Conservation (phyloP, 2,888 invertebrate genomes). For the Synanthedon myopaeformis region DNA sequence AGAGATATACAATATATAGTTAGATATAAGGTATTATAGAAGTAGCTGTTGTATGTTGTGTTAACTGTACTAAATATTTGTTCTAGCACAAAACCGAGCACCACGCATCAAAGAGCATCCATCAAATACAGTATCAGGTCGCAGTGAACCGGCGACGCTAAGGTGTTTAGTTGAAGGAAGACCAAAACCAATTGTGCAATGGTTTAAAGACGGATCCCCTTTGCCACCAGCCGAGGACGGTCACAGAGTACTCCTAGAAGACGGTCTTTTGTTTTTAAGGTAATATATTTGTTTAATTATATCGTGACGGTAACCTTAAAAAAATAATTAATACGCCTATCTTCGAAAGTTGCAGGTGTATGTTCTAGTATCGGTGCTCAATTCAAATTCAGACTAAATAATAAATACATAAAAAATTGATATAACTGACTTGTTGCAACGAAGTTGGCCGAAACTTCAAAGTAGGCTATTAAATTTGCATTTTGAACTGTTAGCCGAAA, state of each 20-base stretch:
- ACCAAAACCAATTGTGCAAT: conserved; percentile 90
- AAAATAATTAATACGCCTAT: too few relatives aligned
- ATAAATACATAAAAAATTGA: too few relatives aligned
- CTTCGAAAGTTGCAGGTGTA: too few relatives aligned
- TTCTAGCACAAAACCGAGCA: conserved; percentile 81
- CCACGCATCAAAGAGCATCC: conserved; percentile 98
- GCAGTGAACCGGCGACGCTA: conserved; percentile 96
- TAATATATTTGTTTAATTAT: conserved; percentile 12
- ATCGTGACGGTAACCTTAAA: too few relatives aligned
- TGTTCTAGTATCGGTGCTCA: too few relatives aligned
- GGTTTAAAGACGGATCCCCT: conserved; percentile 91
- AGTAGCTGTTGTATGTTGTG: background rate
- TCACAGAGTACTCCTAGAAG: conserved; percentile 90
- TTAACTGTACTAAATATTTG: background rate
- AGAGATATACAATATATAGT: too few relatives aligned
- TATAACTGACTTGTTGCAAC: too few relatives aligned
- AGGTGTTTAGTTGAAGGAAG: conserved; percentile 97
- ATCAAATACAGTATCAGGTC: conserved; percentile 94
- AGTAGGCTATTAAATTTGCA: too few relatives aligned
- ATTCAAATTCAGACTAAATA: too few relatives aligned
- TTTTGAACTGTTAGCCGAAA: too few relatives aligned
- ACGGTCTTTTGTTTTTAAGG: conserved; percentile 92
- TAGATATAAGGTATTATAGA: too few relatives aligned
- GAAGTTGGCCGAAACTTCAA: too few relatives aligned
- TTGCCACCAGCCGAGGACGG: conserved; percentile 86